Evolutionary conservation across 2,888 invertebrate genomes (phyloP), one percentile per base, ranked within the genome.

Genomic region (Cheilosia vernalis): DNA sequence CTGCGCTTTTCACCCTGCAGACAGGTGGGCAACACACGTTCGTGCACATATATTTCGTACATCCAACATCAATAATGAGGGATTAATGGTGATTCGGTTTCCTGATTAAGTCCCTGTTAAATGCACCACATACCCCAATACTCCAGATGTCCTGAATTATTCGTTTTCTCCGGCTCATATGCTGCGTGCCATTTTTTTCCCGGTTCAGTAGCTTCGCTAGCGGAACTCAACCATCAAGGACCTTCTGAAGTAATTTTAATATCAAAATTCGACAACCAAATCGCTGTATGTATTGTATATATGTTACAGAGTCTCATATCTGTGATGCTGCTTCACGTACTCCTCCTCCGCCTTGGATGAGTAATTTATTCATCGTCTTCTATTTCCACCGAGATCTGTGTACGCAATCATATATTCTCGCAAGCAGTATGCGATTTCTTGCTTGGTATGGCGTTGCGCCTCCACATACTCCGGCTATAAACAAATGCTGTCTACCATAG

Each of bases 341-440:
- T n/a, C n/a, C 9, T 37, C n/a, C 56, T 60, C 56, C 51, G 49
- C 9, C 17, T 33, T 24, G 66, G 53, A 80, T 60, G 73, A 51
- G 72, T 73, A 80, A 80, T 80, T 80, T 80, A 80, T 80, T 73
- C 80, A 80, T 73, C 58, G 79, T 24, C 55, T 40, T 10, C 21
- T 47, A 70, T 40, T 63, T 40, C 56, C 58, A 49, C 10, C 44
- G 47, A 66, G 72, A 61, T 37, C 37, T 58, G 40, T 51, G 51
- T 51, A 80, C 66, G 73, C 66, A 80, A 67, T 67, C 72, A 73
- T 67, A 80, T 72, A 72, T 72, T 79, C 79, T 24, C n/a, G 60
- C 30, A 15, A 66, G 58, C 56, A 63, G 63, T 27, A 47, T 70
- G 70, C n/a, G 49, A 63, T 51, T 70, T 56, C 30, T 64, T 72